phyloP scores from a whole-genome alignment of 2,888 invertebrate species.

The Xanthorhoe designata region DNA sequence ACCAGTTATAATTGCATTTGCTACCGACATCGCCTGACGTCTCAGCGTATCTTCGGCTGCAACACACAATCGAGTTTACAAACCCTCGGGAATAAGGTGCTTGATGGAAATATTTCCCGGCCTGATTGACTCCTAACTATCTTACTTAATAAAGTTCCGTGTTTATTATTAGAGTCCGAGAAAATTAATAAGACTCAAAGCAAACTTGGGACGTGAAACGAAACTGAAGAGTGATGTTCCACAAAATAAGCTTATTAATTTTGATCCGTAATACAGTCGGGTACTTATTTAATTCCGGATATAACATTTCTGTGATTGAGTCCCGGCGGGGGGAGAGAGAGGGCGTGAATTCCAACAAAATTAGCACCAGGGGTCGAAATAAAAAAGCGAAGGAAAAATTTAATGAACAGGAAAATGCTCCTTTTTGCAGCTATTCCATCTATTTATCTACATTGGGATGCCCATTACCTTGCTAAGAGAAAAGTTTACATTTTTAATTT shows the following conservation, averaged over 20 bases:
- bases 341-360: slow-evolving; percentile 87
- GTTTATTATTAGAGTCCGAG: slow-evolving; percentile 34
- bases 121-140: slow-evolving; percentile 65
- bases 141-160: slow-evolving; percentile 35
- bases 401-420: slow-evolving; percentile 87
- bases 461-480: slow-evolving; percentile 87
- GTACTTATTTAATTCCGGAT: slow-evolving; percentile 86
- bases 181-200: slow-evolving; percentile 52
- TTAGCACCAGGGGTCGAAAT: slow-evolving; percentile 87
- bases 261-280: slow-evolving; percentile 79
- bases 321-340: slow-evolving; percentile 82
- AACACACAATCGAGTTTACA: slow-evolving; percentile 82
- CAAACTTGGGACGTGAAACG: slow-evolving; percentile 55
- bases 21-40: slow-evolving; percentile 79
- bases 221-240: slow-evolving; percentile 58
- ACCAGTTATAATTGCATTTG: slow-evolving; percentile 82
- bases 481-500: slow-evolving; percentile 87
- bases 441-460: slow-evolving; percentile 86
- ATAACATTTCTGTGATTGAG: slow-evolving; percentile 87
- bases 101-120: slow-evolving; percentile 77
- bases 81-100: slow-evolving; percentile 78
- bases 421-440: slow-evolving; percentile 86
- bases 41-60: slow-evolving; percentile 73
- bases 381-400: slow-evolving; percentile 86
- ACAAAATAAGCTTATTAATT: slow-evolving; percentile 83